Percentiles rank a stretch among this genome's conserved stretches.
These are phyloP conservation scores for Oligia latruncula DNA, from an alignment of 2,888 invertebrate species.

Conservation along the genomic window DNA sequence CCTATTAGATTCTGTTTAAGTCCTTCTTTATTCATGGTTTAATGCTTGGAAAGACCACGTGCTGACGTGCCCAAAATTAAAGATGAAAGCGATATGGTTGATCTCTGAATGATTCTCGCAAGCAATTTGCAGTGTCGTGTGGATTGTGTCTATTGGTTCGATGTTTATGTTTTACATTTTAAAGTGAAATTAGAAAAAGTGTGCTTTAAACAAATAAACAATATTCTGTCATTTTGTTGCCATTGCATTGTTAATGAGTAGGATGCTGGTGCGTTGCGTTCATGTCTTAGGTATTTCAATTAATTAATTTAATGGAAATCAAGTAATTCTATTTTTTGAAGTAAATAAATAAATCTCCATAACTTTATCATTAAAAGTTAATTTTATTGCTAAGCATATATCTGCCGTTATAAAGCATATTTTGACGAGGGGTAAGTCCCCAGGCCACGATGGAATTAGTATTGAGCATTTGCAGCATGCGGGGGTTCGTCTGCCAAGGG, in stretches of 20 bases:
- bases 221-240: neutral
- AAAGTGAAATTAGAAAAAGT: neutral
- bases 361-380: neutral
- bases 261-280: slow-evolving; percentile 3
- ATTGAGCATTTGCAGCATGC: no score
- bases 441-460: no score
- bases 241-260: neutral
- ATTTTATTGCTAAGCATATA: no score
- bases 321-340: neutral
- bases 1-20: no score
- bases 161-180: neutral
- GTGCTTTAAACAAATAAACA: neutral
- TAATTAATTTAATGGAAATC: neutral
- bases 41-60: no score
- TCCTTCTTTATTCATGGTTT: no score
- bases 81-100: no score
- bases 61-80: neutral
- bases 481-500: no score
- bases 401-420: no score
- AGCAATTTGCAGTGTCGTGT: neutral
- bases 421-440: no score
- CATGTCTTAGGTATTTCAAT: neutral
- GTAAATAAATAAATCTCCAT: neutral
- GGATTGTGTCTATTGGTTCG: neutral
- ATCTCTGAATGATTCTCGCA: neutral